These are phyloP conservation scores for Cephalopholis sonnerati DNA, from an alignment of 2,113 vertebrate species.

Conservation along the genomic window DNA sequence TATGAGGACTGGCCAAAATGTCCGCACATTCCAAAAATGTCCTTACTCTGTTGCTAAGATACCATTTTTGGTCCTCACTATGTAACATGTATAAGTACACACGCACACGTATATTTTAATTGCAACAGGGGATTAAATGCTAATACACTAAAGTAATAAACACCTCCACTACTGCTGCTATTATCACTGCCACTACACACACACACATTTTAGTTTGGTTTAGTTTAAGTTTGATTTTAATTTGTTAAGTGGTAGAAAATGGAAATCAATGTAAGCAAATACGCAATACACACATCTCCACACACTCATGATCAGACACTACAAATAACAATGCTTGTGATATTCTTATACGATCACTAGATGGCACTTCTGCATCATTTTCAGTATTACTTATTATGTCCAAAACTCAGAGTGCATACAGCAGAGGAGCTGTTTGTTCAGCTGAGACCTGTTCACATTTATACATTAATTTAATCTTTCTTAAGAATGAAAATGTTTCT, in stretches of 20 bases:
- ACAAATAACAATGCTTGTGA: not conserved
- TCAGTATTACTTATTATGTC: not conserved
- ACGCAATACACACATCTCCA: not conserved
- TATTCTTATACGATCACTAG: conserved; percentile 29
- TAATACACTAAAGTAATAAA: not conserved
- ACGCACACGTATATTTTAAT: too few relatives aligned
- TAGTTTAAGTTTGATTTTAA: not conserved
- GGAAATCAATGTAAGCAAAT: not conserved
- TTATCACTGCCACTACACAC: not conserved
- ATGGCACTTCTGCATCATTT: conserved; percentile 9
- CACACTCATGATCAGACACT: not conserved
- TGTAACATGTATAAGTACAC: too few relatives aligned
- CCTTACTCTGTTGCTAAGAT: too few relatives aligned
- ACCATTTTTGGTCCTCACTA: too few relatives aligned
- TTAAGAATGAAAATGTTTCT: not conserved
- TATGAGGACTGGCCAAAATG: too few relatives aligned
- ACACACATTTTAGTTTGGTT: not conserved
- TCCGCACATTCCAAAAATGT: too few relatives aligned
- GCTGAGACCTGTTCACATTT: too few relatives aligned
- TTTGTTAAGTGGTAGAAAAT: not conserved
- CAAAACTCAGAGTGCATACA: not conserved
- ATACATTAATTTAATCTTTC: not conserved
- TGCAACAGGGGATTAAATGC: not conserved
- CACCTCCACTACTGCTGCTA: not conserved
- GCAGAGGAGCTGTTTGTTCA: not conserved